Percentiles rank a stretch among this genome's conserved stretches.
Conservation (phyloP, 2,797 vertebrate species). For the Macrochelys suwanniensis region DNA sequence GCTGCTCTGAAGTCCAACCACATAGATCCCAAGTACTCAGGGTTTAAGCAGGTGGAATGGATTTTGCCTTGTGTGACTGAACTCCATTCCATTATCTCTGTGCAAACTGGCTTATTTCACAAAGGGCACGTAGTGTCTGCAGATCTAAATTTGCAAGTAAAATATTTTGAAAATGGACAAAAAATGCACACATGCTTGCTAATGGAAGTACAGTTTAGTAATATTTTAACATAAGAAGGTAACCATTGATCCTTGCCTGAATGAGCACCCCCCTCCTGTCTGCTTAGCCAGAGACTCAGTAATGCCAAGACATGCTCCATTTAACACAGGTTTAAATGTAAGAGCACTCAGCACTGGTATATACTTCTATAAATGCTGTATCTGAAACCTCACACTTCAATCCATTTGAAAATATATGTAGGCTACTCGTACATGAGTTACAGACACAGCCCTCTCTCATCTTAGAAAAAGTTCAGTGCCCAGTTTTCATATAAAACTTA, state of each 20-base stretch:
- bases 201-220: slow-evolving; percentile 21
- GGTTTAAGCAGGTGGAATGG: fast-evolving
- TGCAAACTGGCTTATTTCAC: background rate
- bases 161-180: slow-evolving; percentile 28
- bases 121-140: background rate
- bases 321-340: slow-evolving; percentile 19
- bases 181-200: background rate
- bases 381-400: background rate
- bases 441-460: background rate
- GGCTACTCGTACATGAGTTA: background rate
- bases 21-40: background rate
- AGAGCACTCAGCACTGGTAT: background rate
- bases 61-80: background rate
- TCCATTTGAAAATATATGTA: slow-evolving; percentile 14
- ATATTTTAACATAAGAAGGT: slow-evolving; percentile 9
- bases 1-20: background rate
- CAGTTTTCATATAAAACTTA: background rate
- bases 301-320: slow-evolving; percentile 8
- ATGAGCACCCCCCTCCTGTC: slow-evolving; percentile 1
- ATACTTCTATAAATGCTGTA: background rate
- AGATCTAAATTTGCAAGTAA: background rate
- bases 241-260: background rate
- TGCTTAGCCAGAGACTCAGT: slow-evolving; percentile 18
- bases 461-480: background rate
- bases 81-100: background rate